A percentile compares a stretch with the other conserved stretches of the same genome.
Conservation (phyloP, 37 sponge, comb jelly and placozoan species). For the Tethya wilhelma region DNA sequence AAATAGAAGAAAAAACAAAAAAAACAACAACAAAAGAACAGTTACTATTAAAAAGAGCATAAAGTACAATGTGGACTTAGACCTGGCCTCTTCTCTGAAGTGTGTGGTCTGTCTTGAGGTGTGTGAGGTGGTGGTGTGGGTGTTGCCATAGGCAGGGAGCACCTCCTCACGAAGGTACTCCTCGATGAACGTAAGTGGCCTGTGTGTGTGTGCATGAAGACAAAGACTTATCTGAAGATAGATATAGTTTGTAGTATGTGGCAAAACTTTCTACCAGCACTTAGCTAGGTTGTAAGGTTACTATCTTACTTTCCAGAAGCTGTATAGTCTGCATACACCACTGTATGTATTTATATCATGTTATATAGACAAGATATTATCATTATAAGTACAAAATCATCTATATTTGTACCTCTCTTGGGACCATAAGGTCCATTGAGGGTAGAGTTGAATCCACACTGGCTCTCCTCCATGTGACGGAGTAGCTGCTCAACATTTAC, state of each 20-base stretch:
- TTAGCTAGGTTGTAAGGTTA: neutral
- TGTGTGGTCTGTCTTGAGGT: slow-evolving; percentile 80
- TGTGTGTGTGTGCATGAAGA: neutral
- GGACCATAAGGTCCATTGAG: slow-evolving; percentile 73
- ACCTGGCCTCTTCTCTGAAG: slow-evolving; percentile 90
- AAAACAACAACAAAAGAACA: neutral
- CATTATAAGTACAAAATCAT: neutral
- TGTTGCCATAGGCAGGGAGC: slow-evolving; percentile 88
- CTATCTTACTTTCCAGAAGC: slow-evolving; percentile 85
- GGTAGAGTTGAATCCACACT: slow-evolving; percentile 46
- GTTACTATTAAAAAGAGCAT: neutral
- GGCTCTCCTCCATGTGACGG: slow-evolving; percentile 44
- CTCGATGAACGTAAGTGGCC: slow-evolving; percentile 82
- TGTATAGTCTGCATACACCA: slow-evolving; percentile 90
- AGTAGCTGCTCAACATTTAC: slow-evolving; percentile 18
- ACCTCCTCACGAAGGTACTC: slow-evolving; percentile 72
- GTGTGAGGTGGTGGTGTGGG: slow-evolving; percentile 82
- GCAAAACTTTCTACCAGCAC: too few relatives aligned
- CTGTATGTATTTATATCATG: slow-evolving; percentile 28
- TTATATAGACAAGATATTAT: neutral
- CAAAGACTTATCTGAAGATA: too few relatives aligned
- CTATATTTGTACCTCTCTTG: too few relatives aligned
- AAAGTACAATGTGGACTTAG: neutral
- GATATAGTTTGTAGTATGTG: neutral
- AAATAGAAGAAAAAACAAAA: neutral